Conservation (phyloP, 23 tunicate species). For the Clavelina lepadiformis region DNA sequence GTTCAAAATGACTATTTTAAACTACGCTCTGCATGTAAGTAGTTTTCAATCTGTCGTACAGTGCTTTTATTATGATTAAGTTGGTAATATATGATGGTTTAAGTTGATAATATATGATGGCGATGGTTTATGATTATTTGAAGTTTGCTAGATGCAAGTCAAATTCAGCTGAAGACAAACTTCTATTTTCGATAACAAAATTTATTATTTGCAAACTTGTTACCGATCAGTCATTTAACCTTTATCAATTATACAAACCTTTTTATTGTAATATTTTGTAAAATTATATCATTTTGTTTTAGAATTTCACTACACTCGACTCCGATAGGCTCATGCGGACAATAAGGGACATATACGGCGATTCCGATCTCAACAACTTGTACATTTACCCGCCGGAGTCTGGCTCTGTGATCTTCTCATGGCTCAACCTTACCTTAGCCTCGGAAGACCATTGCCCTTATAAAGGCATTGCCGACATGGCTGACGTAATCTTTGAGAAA, state of each 20-base stretch:
- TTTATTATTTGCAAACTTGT: too few relatives aligned
- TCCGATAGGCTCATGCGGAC: slow-evolving; percentile 25
- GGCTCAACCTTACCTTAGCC: slow-evolving; percentile 61
- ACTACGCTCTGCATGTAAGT: slow-evolving; percentile 52
- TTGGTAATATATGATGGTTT: too few relatives aligned
- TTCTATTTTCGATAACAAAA: too few relatives aligned
- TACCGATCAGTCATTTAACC: too few relatives aligned
- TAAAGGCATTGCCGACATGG: slow-evolving; percentile 30
- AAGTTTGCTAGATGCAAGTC: too few relatives aligned
- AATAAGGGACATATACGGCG: slow-evolving; percentile 20
- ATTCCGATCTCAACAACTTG: slow-evolving; percentile 5
- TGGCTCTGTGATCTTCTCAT: slow-evolving; percentile 67
- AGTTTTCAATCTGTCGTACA: neutral
- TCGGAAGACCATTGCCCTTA: slow-evolving; percentile 39
- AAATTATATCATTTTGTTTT: slow-evolving; percentile 2
- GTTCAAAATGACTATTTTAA: slow-evolving; percentile 34
- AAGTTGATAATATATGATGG: too few relatives aligned
- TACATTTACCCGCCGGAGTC: slow-evolving; percentile 38
- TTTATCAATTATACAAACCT: too few relatives aligned
- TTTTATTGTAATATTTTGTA: too few relatives aligned
- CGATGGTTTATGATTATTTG: too few relatives aligned
- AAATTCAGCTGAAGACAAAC: too few relatives aligned
- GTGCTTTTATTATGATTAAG: too few relatives aligned
- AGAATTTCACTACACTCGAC: slow-evolving; percentile 57
- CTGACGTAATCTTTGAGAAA: slow-evolving; percentile 12